Conservation (phyloP, 2,888 invertebrate species). For the Kryphioiulus occultus region DNA sequence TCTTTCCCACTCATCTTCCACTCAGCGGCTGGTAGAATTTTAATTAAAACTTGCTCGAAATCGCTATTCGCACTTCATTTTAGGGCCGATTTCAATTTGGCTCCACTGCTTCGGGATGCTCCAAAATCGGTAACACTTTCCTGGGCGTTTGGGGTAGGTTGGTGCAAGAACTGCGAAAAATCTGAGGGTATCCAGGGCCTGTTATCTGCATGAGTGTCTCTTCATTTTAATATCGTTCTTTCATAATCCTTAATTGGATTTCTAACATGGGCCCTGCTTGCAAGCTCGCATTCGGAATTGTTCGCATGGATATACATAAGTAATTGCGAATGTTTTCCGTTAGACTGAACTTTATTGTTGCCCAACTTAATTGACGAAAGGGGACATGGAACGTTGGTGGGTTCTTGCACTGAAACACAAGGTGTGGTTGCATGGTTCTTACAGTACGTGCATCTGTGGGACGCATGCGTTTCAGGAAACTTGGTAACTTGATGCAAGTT, state of each 20-base stretch:
- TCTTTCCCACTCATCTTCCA: background rate
- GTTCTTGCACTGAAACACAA: too few relatives aligned
- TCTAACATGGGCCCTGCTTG: background rate
- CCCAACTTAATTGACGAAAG: background rate
- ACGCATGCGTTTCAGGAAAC: too few relatives aligned
- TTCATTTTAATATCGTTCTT: background rate
- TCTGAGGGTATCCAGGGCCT: background rate
- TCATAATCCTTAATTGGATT: constrained; percentile 9
- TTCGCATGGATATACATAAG: background rate
- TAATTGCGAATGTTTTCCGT: background rate
- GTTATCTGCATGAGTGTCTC: background rate
- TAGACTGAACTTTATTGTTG: background rate
- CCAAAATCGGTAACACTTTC: background rate
- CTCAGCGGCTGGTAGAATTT: background rate
- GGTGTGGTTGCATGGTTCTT: too few relatives aligned
- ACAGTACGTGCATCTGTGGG: too few relatives aligned
- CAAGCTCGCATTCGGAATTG: background rate
- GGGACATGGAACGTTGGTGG: background rate
- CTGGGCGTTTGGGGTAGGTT: background rate
- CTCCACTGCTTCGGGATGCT: background rate
- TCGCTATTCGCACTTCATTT: background rate
- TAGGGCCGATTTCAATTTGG: background rate
- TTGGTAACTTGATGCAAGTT: too few relatives aligned
- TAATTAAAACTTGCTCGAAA: background rate
- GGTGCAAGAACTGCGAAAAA: background rate